A percentile compares a stretch with the other conserved stretches of the same genome.
Conservation (phyloP, 1,140 invertebrate genomes). For the Orius laevigatus region DNA sequence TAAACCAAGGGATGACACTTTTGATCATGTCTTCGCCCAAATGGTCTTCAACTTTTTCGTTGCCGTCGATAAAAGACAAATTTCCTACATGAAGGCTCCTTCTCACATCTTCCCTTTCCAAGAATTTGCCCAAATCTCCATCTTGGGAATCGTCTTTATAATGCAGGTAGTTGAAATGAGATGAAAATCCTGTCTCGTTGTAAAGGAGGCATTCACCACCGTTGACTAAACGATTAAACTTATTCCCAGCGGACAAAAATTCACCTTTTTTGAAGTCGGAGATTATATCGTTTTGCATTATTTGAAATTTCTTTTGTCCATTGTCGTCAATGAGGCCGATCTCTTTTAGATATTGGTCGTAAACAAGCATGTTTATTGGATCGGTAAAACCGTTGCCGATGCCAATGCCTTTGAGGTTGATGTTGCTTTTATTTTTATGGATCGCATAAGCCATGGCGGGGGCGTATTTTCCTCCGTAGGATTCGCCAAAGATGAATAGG, state of each 20-base stretch:
- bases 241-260: constrained; percentile 3
- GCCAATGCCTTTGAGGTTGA: constrained; percentile 47
- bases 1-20: constrained; percentile 57
- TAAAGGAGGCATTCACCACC: not conserved
- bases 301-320: constrained; percentile 24
- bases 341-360: constrained; percentile 65
- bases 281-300: constrained; percentile 7
- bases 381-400: constrained; percentile 77
- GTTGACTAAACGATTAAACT: constrained; percentile 32
- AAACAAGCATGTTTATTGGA: constrained; percentile 56
- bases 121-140: constrained; percentile 32
- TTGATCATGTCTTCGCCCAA: constrained; percentile 68
- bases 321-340: constrained; percentile 34
- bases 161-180: constrained; percentile 63
- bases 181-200: constrained; percentile 57
- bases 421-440: constrained; percentile 36
- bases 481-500: constrained; percentile 71
- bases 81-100: constrained; percentile 66
- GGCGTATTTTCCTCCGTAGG: constrained; percentile 72
- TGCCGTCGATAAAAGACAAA: constrained; percentile 29
- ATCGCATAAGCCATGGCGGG: constrained; percentile 60
- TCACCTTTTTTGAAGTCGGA: not conserved
- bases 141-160: not conserved
- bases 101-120: constrained; percentile 31
- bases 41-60: constrained; percentile 42